phyloP scores from a whole-genome alignment of 35 echinoderm and acorn worm genomes.

The Holothuria glaberrima region DNA sequence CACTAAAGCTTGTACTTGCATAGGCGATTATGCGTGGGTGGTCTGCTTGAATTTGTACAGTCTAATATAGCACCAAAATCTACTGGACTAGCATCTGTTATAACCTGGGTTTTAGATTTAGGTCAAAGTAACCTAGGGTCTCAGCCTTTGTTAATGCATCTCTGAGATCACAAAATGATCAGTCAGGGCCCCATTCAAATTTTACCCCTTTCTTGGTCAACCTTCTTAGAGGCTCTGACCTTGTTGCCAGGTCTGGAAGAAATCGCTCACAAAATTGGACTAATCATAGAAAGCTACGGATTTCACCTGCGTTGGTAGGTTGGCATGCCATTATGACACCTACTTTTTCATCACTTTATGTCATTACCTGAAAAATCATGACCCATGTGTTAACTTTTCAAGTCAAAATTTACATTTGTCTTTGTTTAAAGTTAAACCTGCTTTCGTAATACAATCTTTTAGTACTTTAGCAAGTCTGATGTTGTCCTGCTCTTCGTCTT shows the following conservation, averaged over 20 bases:
- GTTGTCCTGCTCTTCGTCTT: constrained; percentile 5
- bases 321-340: not conserved
- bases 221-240: constrained; percentile 59
- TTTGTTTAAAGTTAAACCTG: too few relatives aligned
- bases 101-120: constrained; percentile 40
- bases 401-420: not conserved
- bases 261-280: constrained; percentile 69
- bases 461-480: not conserved
- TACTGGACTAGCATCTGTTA: constrained; percentile 67
- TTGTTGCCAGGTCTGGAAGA: constrained; percentile 69
- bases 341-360: not conserved
- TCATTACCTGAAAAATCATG: not conserved
- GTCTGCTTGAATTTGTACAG: constrained; percentile 57
- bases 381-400: not conserved
- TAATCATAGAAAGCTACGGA: constrained; percentile 76
- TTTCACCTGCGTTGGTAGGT: constrained; percentile 24
- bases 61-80: constrained; percentile 64
- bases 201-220: constrained; percentile 61
- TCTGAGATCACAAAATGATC: constrained; percentile 55
- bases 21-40: constrained; percentile 37
- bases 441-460: not conserved
- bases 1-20: constrained; percentile 47
- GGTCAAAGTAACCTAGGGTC: constrained; percentile 61
- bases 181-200: constrained; percentile 51
- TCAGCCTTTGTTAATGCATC: constrained; percentile 5